These are phyloP conservation scores for Cavia porcellus DNA, from an alignment of 2,113 vertebrate species.

Conservation along the genomic window DNA sequence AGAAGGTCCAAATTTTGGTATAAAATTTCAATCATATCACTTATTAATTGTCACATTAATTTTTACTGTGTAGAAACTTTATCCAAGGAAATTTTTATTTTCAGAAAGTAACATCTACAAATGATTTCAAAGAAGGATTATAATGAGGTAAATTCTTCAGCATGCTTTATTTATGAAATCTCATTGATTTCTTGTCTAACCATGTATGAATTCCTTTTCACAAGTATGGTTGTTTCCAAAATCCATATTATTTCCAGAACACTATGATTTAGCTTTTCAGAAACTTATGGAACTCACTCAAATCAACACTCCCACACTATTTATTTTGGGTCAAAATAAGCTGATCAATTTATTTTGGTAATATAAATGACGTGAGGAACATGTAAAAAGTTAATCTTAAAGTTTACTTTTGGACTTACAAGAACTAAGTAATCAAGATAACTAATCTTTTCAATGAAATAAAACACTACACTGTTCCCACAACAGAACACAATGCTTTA, in stretches of 20 bases:
- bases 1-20: conserved; percentile 39
- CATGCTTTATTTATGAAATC: not conserved
- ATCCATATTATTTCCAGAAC: not conserved
- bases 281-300: not conserved
- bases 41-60: not conserved
- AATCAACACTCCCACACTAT: not conserved
- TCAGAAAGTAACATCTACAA: not conserved
- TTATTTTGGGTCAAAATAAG: not conserved
- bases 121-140: not conserved
- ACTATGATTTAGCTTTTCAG: conserved; percentile 28
- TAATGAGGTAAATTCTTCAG: not conserved
- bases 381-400: not conserved
- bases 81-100: conserved; percentile 22
- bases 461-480: not conserved
- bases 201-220: not conserved
- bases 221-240: not conserved
- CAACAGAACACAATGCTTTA: not conserved
- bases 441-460: conserved; percentile 41
- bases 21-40: conserved; percentile 2
- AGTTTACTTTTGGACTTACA: not conserved
- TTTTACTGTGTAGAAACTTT: not conserved
- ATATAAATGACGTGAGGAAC: not conserved
- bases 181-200: conserved; percentile 32
- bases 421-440: conserved; percentile 30
- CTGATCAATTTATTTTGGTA: not conserved